Percentiles rank a stretch among this genome's conserved stretches.
Evolutionary conservation across 2,888 invertebrate species (phyloP).

Genomic region (Polyploca ridens): DNA sequence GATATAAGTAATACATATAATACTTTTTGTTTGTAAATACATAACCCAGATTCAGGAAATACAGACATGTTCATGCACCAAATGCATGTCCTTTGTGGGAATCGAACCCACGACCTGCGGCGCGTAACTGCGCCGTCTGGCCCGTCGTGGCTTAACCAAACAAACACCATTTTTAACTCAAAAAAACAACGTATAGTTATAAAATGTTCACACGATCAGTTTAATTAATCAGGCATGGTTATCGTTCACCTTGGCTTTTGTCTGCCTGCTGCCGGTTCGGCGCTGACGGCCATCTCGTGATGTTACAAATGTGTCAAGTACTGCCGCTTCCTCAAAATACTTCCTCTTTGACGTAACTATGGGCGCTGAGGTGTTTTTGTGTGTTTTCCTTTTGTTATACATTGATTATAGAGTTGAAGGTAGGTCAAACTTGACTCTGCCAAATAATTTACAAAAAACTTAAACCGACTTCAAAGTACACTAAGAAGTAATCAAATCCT

Average conservation of each 20-base stretch:
- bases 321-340: constrained; percentile 25
- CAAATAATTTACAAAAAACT: too few relatives aligned
- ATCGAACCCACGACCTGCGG: too few relatives aligned
- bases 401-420: background rate
- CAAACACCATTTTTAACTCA: too few relatives aligned
- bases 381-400: background rate
- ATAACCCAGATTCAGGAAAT: too few relatives aligned
- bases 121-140: too few relatives aligned
- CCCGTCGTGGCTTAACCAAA: too few relatives aligned
- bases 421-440: background rate
- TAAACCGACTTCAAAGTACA: too few relatives aligned
- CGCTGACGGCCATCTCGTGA: constrained; percentile 18
- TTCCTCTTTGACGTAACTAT: constrained; percentile 24
- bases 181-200: background rate
- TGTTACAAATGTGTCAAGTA: constrained; percentile 25
- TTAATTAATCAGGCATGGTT: constrained; percentile 16
- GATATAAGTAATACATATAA: too few relatives aligned
- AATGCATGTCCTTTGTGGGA: too few relatives aligned
- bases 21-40: too few relatives aligned
- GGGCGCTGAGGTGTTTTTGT: constrained; percentile 14
- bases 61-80: too few relatives aligned
- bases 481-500: too few relatives aligned
- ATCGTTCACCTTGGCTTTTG: constrained; percentile 7
- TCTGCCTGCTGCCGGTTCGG: background rate
- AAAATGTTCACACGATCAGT: constrained; percentile 3